phyloP scores from a whole-genome alignment of 2,797 vertebrate genomes.

The Vultur gryphus region DNA sequence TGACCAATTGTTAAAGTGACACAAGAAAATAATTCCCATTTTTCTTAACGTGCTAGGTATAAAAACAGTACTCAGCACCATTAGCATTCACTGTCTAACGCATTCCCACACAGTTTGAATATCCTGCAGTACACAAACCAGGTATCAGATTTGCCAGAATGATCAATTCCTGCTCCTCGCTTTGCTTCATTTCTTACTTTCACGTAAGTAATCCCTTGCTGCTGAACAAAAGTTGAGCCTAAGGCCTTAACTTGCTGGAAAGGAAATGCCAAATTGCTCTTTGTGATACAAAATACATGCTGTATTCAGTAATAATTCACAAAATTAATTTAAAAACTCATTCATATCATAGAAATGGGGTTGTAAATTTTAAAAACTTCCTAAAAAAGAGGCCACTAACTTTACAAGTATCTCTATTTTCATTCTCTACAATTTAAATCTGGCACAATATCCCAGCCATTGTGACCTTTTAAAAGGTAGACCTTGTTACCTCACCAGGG shows the following conservation, averaged over 20 bases:
- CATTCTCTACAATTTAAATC: background rate
- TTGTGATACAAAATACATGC: background rate
- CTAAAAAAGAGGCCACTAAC: background rate
- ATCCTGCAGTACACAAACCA: background rate
- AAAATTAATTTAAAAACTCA: background rate
- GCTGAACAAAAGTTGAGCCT: background rate
- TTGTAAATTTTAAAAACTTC: background rate
- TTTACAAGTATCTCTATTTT: background rate
- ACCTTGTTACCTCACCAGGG: background rate
- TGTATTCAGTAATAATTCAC: background rate
- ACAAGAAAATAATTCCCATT: background rate
- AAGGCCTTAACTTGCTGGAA: background rate
- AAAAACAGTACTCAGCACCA: background rate
- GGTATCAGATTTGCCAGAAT: background rate
- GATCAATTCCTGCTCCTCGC: background rate
- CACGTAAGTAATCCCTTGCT: background rate
- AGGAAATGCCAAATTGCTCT: background rate
- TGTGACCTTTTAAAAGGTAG: conserved; percentile 3
- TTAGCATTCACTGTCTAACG: background rate
- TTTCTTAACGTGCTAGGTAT: background rate
- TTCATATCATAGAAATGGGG: background rate
- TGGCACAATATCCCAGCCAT: background rate
- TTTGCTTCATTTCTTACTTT: background rate
- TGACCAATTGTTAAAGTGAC: background rate
- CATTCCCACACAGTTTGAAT: background rate